Evolutionary conservation across 53 echinoderm and acorn worm species (phyloP).

Genomic region (Mesocentrotus franciscanus): DNA sequence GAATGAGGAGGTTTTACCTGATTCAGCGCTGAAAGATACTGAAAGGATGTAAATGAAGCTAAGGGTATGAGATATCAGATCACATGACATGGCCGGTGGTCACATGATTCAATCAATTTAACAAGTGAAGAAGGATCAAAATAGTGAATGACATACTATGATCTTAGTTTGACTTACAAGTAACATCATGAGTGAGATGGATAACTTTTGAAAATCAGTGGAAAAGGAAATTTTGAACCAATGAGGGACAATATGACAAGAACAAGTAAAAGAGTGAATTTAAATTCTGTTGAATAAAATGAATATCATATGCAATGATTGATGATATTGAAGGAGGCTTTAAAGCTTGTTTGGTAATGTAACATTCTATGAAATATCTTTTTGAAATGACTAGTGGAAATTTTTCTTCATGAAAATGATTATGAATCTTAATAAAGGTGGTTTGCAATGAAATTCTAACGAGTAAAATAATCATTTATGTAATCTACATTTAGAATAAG

Average conservation of each 20-base stretch:
- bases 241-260: not conserved
- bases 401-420: not conserved
- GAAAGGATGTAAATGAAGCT: slow-evolving; percentile 59
- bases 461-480: not conserved
- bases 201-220: not conserved
- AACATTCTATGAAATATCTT: not conserved
- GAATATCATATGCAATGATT: not conserved
- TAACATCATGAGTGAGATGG: too few species aligned
- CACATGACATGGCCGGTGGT: slow-evolving; percentile 38
- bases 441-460: not conserved
- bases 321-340: not conserved
- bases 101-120: slow-evolving; percentile 20
- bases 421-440: not conserved
- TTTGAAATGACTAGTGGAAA: not conserved
- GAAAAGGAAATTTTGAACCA: not conserved
- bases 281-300: not conserved
- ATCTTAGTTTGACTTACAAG: not conserved
- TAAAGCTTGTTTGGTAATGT: not conserved
- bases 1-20: slow-evolving; percentile 46
- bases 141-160: not conserved
- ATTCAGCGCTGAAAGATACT: slow-evolving; percentile 53
- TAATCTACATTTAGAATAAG: not conserved
- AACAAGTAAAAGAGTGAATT: not conserved
- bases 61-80: slow-evolving; percentile 46
- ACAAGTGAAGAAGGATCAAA: not conserved